Evolutionary conservation across 2,888 invertebrate species (phyloP), one percentile per base, ranked within the genome.

Genomic region (Malacosoma neustria): DNA sequence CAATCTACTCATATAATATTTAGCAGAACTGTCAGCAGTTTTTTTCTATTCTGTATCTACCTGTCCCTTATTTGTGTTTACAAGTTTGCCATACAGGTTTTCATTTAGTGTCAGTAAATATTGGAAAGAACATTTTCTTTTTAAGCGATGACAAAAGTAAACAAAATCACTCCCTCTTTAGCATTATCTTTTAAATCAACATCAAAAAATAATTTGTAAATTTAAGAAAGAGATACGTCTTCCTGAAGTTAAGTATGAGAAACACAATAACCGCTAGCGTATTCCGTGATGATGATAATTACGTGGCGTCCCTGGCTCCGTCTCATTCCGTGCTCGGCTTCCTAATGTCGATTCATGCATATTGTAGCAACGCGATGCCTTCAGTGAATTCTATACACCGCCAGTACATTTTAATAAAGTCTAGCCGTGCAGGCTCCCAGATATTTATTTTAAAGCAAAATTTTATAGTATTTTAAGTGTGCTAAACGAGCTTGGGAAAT

Each of bases 231-330:
- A 41, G 43, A 39, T 39, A 30, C 35, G 40, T 39, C 36, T 38
- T 35, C 40, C 34, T 35, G 38, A 12, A 43, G 39, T 57, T 52
- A 49, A 48, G 47, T 51, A 49, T 46, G 37, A 46, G 49, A 51
- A 56, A 50, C 49, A 49, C 49, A 53, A 55, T 49, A 57, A 47
- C 36, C 40, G 38, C 40, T 48, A 38, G 36, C 37, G 51, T 50
- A 47, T 50, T 49, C 51, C 40, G 46, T 46, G 54, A 57, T 54
- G 51, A 53, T 56, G 54, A 57, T 58, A 59, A 46, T 45, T 41
- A 39, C 22, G 13, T 39, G 33, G 38, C 34, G 43, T 39, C 46
- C 44, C 37, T 33, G 41, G 29, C 39, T 38, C 45, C 37, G 43
- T 39, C 38, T 46, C 42, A 32, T 39, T 56, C 35, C 61, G 61